Percentiles rank a stretch among this genome's conserved stretches.
These are phyloP conservation scores for Plotosus lineatus DNA, from an alignment of 2,113 vertebrate genomes.

Conservation along the genomic window DNA sequence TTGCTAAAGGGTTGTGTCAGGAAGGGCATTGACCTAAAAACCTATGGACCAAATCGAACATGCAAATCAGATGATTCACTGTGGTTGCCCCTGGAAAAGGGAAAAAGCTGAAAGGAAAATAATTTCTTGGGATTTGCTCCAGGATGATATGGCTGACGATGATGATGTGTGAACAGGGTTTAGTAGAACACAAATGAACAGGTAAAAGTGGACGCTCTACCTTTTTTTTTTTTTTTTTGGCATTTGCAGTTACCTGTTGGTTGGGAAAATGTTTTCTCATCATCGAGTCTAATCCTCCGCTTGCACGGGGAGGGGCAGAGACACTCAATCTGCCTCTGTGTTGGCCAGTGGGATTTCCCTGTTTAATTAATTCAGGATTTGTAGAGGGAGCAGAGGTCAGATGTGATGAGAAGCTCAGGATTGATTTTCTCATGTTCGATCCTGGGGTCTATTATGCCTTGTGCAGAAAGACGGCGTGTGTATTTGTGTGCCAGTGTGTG, in stretches of 20 bases:
- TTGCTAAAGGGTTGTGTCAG: too few relatives aligned
- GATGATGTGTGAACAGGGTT: not conserved
- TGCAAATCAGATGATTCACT: too few relatives aligned
- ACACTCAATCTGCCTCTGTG: constrained; percentile 72
- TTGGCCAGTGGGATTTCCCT: constrained; percentile 74
- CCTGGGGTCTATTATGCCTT: constrained; percentile 42
- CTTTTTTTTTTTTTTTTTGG: constrained; percentile 40
- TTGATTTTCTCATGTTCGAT: constrained; percentile 74
- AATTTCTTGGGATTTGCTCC: too few relatives aligned
- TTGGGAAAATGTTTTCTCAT: constrained; percentile 69
- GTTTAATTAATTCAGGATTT: constrained; percentile 84
- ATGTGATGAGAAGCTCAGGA: constrained; percentile 64
- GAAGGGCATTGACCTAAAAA: too few relatives aligned
- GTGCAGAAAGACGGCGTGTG: constrained; percentile 46
- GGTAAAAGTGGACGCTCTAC: constrained; percentile 52
- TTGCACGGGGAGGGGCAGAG: constrained; percentile 65
- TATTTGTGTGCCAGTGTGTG: constrained; percentile 48
- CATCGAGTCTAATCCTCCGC: constrained; percentile 75
- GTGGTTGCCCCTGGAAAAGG: too few relatives aligned
- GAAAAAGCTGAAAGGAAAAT: not conserved
- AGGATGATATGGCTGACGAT: too few relatives aligned
- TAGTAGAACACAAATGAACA: not conserved
- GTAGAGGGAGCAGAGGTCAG: constrained; percentile 72
- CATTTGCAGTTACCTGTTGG: constrained; percentile 58
- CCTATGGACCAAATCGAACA: too few relatives aligned